Conservation (phyloP, 2,113 vertebrate genomes). For the Rhodinocichla rosea region DNA sequence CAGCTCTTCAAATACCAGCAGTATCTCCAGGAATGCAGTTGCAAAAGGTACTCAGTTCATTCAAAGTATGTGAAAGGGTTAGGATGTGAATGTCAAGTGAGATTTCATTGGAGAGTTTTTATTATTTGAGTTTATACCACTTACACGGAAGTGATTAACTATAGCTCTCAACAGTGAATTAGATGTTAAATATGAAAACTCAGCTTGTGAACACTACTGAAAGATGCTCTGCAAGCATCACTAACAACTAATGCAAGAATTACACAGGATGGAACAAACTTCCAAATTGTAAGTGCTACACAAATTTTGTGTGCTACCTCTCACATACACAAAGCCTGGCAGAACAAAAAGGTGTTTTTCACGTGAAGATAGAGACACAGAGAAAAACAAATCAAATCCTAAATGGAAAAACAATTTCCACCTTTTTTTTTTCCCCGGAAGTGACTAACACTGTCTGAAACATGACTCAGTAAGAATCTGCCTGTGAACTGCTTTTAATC, state of each 20-base stretch:
- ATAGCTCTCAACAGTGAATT: background rate
- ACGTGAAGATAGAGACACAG: background rate
- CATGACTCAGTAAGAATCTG: background rate
- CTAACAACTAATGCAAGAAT: background rate
- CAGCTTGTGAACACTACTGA: background rate
- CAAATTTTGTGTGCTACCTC: background rate
- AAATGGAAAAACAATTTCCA: background rate
- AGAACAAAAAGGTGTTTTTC: background rate
- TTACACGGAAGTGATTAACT: background rate
- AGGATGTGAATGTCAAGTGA: background rate
- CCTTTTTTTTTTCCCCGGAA: background rate
- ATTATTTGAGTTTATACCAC: background rate
- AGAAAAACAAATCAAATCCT: background rate
- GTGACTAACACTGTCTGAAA: background rate
- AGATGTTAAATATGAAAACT: background rate
- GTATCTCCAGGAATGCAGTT: background rate
- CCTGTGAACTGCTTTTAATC: background rate
- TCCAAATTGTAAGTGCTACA: background rate
- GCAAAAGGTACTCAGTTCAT: background rate
- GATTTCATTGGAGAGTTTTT: fast-evolving
- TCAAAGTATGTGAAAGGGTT: background rate
- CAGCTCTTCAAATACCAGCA: background rate
- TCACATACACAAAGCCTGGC: background rate
- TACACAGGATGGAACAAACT: background rate
- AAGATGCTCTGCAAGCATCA: background rate